A percentile compares a stretch with the other conserved stretches of the same genome.
Conservation (phyloP, 2,797 vertebrate genomes). For the Myotis findleyi region DNA sequence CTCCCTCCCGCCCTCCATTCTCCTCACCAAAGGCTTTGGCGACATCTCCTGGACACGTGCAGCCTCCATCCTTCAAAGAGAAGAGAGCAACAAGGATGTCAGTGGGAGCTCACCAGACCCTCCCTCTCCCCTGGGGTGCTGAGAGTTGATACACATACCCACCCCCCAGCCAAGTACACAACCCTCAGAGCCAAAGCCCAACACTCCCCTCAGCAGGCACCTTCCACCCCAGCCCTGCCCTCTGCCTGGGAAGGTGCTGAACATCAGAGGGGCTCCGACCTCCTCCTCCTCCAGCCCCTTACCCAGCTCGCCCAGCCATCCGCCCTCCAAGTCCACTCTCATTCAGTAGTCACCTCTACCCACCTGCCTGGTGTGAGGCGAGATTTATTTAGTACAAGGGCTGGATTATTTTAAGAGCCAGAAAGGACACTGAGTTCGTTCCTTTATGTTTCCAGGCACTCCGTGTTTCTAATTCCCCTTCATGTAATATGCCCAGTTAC, state of each 20-base stretch:
- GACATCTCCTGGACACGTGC: conserved; percentile 98
- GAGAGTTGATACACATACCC: not conserved
- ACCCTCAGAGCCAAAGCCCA: not conserved
- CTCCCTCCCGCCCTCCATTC: accelerated
- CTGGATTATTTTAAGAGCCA: conserved; percentile 21
- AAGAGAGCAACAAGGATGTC: not conserved
- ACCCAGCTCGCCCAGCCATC: not conserved
- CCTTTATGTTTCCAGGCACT: not conserved
- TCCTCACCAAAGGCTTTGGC: conserved; percentile 98
- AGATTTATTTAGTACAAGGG: not conserved
- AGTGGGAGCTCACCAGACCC: not conserved
- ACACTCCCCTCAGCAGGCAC: accelerated
- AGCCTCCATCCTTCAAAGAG: conserved; percentile 94
- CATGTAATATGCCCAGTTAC: not conserved
- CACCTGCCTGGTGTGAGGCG: not conserved
- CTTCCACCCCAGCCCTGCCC: not conserved
- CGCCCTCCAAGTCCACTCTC: accelerated
- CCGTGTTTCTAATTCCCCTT: not conserved
- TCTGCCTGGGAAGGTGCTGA: not conserved
- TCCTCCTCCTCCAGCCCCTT: not conserved
- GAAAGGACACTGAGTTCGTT: not conserved
- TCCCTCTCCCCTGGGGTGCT: accelerated
- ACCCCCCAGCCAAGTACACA: not conserved
- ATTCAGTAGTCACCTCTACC: not conserved
- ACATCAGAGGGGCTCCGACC: not conserved